These are phyloP conservation scores for Trematocara macrostoma DNA, from an alignment of 2,113 vertebrate genomes.

Conservation along the genomic window DNA sequence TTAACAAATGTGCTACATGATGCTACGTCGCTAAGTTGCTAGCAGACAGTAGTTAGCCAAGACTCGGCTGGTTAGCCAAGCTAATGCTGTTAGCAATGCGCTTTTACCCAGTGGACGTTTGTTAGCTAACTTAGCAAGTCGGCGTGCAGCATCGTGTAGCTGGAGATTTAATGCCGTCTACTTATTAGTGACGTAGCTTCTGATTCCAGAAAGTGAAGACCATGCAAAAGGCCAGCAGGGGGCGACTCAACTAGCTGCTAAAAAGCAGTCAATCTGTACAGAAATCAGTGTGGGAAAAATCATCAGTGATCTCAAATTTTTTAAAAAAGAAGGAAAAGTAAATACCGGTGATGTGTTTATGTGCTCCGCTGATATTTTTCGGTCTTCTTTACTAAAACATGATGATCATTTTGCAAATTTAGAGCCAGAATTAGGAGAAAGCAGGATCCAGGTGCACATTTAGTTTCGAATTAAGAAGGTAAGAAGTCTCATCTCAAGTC, in stretches of 20 bases:
- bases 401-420: rapidly evolving
- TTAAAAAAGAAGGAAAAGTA: neutral
- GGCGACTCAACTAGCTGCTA: neutral
- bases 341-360: neutral
- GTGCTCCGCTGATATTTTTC: neutral
- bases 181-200: rapidly evolving
- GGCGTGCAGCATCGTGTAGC: neutral
- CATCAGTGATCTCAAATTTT: neutral
- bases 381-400: rapidly evolving
- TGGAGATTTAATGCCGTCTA: neutral
- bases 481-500: neutral
- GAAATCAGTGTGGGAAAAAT: neutral
- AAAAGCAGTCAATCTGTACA: rapidly evolving
- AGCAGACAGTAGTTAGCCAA: no score
- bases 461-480: neutral
- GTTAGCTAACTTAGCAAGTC: neutral
- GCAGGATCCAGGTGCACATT: neutral
- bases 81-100: no score
- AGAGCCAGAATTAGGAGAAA: neutral
- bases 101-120: neutral
- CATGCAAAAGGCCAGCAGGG: neutral
- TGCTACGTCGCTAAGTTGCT: no score
- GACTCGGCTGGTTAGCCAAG: no score
- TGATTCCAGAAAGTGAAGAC: neutral
- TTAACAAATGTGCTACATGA: no score